Base-by-base conservation (phyloP, 2,888 invertebrate genomes). In the Spatulosminthurus flaviceps region DNA sequence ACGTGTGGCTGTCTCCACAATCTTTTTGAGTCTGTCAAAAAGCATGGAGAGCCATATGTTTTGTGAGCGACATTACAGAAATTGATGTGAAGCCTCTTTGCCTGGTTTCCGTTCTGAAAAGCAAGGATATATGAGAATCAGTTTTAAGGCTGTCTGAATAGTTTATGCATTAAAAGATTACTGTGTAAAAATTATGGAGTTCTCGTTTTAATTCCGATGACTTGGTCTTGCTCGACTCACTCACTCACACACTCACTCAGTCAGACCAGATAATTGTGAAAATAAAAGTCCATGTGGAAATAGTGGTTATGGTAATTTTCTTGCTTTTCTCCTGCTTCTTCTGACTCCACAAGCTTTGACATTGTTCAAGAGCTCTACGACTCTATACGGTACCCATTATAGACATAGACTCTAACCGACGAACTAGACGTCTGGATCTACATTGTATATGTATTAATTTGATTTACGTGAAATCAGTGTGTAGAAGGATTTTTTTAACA, bases 301-400 rank as follows among this genome's bases (percentile, higher is more conserved):
- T 51, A 51, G 51, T 51, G 51, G 51, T 51, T 51, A 51, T 51
- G 51, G 51, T 51, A 51, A 51, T 51, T 51, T 13, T 51, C 51
- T n/a, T 51, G 51, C 51, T n/a, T 51, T 51, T 51, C 51, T 51
- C 51, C 51, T 51, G 16, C 51, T 11, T 51, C 51, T 51, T n/a
- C n/a, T 51, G 51, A 51, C 51, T 51, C 51, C 51, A 51, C 7
- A 16, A 51, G 51, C 5, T 1, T n/a, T 4, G 34, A 34, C 41
- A 16, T 51, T 9, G 5, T 51, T 51, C 51, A 51, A 2, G 51
- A 9, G 34, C 34, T 4, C n/a, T n/a, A n/a, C n/a, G n/a, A n/a
- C n/a, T n/a, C n/a, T n/a, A n/a, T n/a, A n/a, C n/a, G n/a, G n/a
- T n/a, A n/a, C n/a, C n/a, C n/a, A n/a, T n/a, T 34, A 34, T 9